Conservation (phyloP, 2,797 vertebrate genomes). For the Poeciliopsis presidionis region DNA sequence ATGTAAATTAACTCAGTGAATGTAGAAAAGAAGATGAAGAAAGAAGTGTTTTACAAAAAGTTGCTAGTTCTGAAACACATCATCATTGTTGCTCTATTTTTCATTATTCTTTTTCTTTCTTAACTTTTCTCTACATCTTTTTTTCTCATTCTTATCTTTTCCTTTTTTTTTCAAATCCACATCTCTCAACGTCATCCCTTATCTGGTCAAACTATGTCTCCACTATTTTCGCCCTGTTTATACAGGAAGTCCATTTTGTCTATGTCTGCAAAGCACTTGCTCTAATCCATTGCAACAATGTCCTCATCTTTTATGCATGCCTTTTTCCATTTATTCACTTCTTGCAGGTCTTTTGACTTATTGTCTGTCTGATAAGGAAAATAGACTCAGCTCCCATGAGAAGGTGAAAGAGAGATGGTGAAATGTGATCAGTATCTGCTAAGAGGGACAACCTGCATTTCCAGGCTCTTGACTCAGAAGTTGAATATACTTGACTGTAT, state of each 20-base stretch:
- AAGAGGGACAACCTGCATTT: conserved; percentile 4
- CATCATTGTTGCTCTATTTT: background rate
- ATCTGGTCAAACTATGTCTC: conserved; percentile 31
- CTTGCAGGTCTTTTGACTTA: conserved; percentile 14
- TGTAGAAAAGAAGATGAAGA: background rate
- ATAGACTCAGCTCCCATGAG: conserved; percentile 35
- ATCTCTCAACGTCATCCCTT: conserved; percentile 3
- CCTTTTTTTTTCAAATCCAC: background rate
- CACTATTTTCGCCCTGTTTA: conserved; percentile 34
- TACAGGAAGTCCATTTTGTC: conserved; percentile 25
- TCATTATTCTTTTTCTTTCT: background rate
- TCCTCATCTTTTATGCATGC: conserved; percentile 46
- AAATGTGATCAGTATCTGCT: conserved; percentile 28
- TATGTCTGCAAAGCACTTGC: conserved; percentile 16
- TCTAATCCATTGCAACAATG: conserved; percentile 32
- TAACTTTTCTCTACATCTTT: conserved; percentile 3
- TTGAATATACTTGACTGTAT: background rate
- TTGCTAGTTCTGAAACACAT: background rate
- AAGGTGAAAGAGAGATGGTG: conserved; percentile 23
- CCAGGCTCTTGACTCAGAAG: background rate
- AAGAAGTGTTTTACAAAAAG: background rate
- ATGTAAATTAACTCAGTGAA: background rate
- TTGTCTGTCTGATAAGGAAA: conserved; percentile 39
- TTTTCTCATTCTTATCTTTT: background rate
- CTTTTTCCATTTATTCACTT: conserved; percentile 24